Base-by-base conservation (phyloP, 2,888 invertebrate species). In the Aquatica leii region DNA sequence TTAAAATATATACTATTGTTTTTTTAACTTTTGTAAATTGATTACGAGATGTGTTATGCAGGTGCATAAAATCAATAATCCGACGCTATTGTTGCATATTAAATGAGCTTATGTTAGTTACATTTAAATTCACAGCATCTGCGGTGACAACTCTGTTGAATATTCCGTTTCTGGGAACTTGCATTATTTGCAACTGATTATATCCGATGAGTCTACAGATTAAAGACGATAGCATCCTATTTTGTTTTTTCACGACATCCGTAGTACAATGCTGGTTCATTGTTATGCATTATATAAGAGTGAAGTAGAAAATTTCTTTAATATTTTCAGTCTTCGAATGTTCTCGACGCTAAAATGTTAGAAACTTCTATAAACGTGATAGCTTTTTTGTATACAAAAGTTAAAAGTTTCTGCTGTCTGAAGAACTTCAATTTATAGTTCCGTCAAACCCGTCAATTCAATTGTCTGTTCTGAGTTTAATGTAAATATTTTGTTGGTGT, bases 91-190 rank as follows among this genome's bases (percentile, higher is more conserved):
- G 61, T 59, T 65, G 65, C 62, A 65, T 65, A 65, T 59, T 65
- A 58, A 62, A 66, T 60, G 60, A 50, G 50, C 17, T 37, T 55
- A 51, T 54, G 66, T 66, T 63, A 49, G 62, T 59, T 61, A 61
- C 62, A 62, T 66, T 63, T 59, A 65, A 55, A 65, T 69, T 69
- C 69, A 69, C 69, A 76, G 74, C 78, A 78, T 76, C 76, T 78
- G 78, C 74, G 76, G 76, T 74, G 75, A 78, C 77, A 77, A 76
- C 71, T 75, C 70, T 75, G 77, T 77, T 77, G 76, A 76, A 77
- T 75, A 77, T 76, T 77, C 77, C 71, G 76, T 77, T 77, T 74
- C 75, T 74, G 73, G 70, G 70, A 71, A 71, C 70, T 71, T 68
- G 75, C 73, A 76, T 76, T 76, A 78, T 76, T 75, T 71, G 64